Evolutionary conservation across 2,113 vertebrate species (phyloP), one percentile per base, ranked within the genome.

Genomic region (Protobothrops mucrosquamatus): DNA sequence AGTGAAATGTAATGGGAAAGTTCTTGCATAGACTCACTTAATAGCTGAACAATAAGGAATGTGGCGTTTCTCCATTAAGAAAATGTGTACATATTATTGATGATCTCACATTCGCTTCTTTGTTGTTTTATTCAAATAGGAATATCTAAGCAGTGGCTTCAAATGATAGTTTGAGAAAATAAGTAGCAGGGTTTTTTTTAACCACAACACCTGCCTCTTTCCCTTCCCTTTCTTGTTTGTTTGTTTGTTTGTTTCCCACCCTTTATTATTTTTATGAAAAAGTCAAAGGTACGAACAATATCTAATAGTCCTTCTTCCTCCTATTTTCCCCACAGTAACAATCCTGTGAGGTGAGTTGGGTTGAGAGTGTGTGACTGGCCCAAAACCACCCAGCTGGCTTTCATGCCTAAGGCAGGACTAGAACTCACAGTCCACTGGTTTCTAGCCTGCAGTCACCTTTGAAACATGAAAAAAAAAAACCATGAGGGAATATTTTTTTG

Each of bases 401-500:
- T 69, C 14, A 34, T 34, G 64, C 64, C 64, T 34, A 34, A 69
- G 29, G 64, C 64, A 34, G 64, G 64, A 15, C 29, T 18, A 69
- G 64, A 69, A 69, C 34, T 69, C 64, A 69, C 64, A 69, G 6
- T 34, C 64, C 11, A 29, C 29, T 34, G 12, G 29, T 69, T 69
- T 69, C 29, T 34, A 69, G 64, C n/a, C 29, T 34, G 64, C 64
- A 6, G n/a, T 85, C 26, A 95, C 23, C 85, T 90, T 91, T 94
- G 51, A 11, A 88, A 96, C 56, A 64, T 48, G 88, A 96, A 89
- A 4, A 74, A 92, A 69, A n/a, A 94, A 51, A 9, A 43, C 1
- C 92, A 94, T 94, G 93, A 95, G 4, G 92, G 59, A 94, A 94
- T 89, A 92, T 26, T 92, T 55, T 61, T 69, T 90, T 95, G 85